Conservation (phyloP, 2,113 vertebrate genomes). For the Phaethornis superciliosus region DNA sequence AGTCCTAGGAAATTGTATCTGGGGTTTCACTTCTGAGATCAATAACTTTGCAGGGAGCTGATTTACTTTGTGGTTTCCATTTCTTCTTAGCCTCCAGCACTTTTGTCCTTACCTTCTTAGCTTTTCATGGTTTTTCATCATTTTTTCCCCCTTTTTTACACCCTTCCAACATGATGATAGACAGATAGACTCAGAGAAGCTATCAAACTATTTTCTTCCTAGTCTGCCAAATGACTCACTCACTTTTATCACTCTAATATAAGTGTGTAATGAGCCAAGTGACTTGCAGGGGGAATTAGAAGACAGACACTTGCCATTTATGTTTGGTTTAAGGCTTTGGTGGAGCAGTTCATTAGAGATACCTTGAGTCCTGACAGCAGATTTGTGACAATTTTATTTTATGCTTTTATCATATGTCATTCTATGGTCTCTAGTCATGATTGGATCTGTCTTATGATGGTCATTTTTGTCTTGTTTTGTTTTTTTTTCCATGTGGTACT, state of each 20-base stretch:
- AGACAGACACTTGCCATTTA: not conserved
- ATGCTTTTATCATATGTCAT: not conserved
- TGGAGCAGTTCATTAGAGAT: constrained; percentile 6
- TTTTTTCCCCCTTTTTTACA: not conserved
- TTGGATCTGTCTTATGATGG: not conserved
- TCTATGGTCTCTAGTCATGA: not conserved
- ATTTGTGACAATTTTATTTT: constrained; percentile 13
- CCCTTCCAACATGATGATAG: not conserved
- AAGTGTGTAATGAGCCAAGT: constrained; percentile 36
- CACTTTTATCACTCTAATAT: not conserved
- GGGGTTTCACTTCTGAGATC: not conserved
- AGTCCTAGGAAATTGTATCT: not conserved
- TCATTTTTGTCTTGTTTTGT: not conserved
- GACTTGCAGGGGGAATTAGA: not conserved
- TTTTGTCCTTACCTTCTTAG: not conserved
- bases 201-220: constrained; percentile 10
- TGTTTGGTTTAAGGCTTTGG: not conserved
- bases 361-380: not conserved
- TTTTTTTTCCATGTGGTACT: not conserved
- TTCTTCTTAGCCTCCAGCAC: not conserved
- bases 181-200: not conserved
- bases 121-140: not conserved
- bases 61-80: not conserved
- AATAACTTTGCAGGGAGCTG: constrained; percentile 1
- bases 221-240: not conserved